These are phyloP conservation scores for Leptarthrus brevirostris DNA, from an alignment of 2,888 invertebrate genomes.

Conservation along the genomic window DNA sequence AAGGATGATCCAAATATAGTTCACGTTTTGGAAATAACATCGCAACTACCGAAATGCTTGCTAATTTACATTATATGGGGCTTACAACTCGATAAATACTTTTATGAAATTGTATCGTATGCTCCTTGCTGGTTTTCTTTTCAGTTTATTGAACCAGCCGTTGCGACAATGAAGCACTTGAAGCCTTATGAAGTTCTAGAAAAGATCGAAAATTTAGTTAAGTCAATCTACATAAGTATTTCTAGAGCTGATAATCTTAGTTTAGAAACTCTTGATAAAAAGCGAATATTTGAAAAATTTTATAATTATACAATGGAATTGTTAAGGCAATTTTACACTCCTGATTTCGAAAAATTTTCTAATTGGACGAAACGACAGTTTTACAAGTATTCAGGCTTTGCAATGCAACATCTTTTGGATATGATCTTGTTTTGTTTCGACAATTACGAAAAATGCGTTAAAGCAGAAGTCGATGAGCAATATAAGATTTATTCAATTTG, in stretches of 20 bases:
- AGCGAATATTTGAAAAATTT: slow-evolving; percentile 59
- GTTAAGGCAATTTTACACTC: slow-evolving; percentile 60
- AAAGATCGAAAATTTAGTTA: slow-evolving; percentile 58
- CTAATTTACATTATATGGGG: slow-evolving; percentile 59
- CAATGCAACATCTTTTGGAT: slow-evolving; percentile 59
- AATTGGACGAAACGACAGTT: slow-evolving; percentile 58
- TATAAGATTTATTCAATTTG: slow-evolving; percentile 58
- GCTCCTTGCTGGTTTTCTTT: slow-evolving; percentile 61
- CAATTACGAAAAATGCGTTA: slow-evolving; percentile 54
- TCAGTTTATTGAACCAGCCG: slow-evolving; percentile 59
- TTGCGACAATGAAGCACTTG: slow-evolving; percentile 58
- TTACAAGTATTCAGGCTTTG: slow-evolving; percentile 59
- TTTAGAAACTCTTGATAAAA: slow-evolving; percentile 58
- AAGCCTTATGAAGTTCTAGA: slow-evolving; percentile 59
- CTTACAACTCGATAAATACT: slow-evolving; percentile 59
- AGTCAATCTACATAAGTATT: slow-evolving; percentile 58
- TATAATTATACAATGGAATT: slow-evolving; percentile 60
- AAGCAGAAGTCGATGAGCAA: slow-evolving; percentile 51
- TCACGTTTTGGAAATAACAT: slow-evolving; percentile 59
- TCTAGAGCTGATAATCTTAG: slow-evolving; percentile 58
- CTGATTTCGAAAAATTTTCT: slow-evolving; percentile 59
- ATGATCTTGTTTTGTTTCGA: slow-evolving; percentile 59
- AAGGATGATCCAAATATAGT: slow-evolving; percentile 57
- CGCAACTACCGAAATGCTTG: slow-evolving; percentile 60
- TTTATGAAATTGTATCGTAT: slow-evolving; percentile 59